A percentile compares a stretch with the other conserved stretches of the same genome.
phyloP scores from a whole-genome alignment of 1,140 invertebrate genomes.

The Portunus trituberculatus region DNA sequence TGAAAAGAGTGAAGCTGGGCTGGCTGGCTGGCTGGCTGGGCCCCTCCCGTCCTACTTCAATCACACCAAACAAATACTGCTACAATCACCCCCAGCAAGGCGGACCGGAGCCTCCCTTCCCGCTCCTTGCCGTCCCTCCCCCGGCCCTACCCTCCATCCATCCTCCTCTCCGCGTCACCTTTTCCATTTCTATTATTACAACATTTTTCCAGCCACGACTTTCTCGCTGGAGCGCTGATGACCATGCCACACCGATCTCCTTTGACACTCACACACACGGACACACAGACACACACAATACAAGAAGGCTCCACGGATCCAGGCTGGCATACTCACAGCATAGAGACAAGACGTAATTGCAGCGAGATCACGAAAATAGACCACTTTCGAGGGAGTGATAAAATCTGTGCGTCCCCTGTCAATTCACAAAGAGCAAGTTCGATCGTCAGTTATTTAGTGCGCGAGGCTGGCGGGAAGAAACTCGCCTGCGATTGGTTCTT shows the following conservation, averaged over 20 bases:
- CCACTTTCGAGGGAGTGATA: conserved; percentile 76
- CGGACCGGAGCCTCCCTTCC: conserved; percentile 40
- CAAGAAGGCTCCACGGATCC: too few species aligned
- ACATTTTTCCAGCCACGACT: neutral
- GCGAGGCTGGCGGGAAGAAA: conserved; percentile 70
- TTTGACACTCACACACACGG: neutral
- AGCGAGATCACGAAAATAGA: conserved; percentile 76
- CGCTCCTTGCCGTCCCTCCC: conserved; percentile 58
- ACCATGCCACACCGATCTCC: neutral
- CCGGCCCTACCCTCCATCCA: conserved; percentile 48
- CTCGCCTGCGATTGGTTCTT: conserved; percentile 66
- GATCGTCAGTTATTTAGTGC: conserved; percentile 77
- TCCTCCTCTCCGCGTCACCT: neutral
- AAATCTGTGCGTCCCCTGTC: conserved; percentile 77
- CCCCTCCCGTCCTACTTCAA: conserved; percentile 75
- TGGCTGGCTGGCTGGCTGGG: conserved; percentile 71
- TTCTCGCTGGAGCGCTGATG: neutral
- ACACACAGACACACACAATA: neutral
- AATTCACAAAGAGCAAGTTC: conserved; percentile 77
- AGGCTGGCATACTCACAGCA: conserved; percentile 57
- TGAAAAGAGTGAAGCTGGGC: conserved; percentile 76
- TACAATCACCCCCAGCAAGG: conserved; percentile 76
- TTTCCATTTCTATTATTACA: neutral
- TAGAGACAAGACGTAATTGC: conserved; percentile 69
- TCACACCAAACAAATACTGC: conserved; percentile 76